These are phyloP conservation scores for Cephus pulcher DNA, from an alignment of 2,888 invertebrate species.

Conservation along the genomic window DNA sequence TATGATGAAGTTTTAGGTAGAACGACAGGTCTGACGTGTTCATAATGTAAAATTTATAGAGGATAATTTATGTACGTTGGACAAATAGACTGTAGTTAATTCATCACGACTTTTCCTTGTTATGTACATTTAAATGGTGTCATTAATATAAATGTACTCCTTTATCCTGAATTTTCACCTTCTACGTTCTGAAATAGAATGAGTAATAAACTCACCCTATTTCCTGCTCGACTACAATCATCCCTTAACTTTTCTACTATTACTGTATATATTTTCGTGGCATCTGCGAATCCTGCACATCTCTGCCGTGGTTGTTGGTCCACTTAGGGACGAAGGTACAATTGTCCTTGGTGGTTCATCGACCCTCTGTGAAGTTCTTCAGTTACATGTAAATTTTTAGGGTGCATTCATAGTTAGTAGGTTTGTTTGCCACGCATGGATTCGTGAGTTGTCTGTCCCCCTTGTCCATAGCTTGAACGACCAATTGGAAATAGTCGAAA, in stretches of 20 bases:
- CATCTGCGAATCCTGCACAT: neutral
- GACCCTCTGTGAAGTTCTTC: neutral
- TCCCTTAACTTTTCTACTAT: neutral
- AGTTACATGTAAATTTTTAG: neutral
- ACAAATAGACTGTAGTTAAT: neutral
- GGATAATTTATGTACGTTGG: neutral
- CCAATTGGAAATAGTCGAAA: no score
- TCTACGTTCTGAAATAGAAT: neutral
- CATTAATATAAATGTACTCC: neutral
- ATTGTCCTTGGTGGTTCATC: neutral
- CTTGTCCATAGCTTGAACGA: neutral
- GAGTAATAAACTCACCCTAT: neutral
- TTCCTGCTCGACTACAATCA: neutral
- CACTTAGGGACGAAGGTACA: neutral
- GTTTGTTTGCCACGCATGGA: neutral
- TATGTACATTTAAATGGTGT: neutral
- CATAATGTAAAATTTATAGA: neutral
- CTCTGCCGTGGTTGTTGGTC: neutral
- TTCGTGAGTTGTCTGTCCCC: neutral
- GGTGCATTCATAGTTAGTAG: neutral
- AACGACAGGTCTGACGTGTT: neutral
- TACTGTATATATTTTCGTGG: neutral
- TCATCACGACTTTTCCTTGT: neutral
- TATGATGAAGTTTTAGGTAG: neutral
- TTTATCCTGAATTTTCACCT: neutral